Evolutionary conservation across 2,113 vertebrate genomes (phyloP), one percentile per base, ranked within the genome.

Genomic region (Myiopsitta monachus): DNA sequence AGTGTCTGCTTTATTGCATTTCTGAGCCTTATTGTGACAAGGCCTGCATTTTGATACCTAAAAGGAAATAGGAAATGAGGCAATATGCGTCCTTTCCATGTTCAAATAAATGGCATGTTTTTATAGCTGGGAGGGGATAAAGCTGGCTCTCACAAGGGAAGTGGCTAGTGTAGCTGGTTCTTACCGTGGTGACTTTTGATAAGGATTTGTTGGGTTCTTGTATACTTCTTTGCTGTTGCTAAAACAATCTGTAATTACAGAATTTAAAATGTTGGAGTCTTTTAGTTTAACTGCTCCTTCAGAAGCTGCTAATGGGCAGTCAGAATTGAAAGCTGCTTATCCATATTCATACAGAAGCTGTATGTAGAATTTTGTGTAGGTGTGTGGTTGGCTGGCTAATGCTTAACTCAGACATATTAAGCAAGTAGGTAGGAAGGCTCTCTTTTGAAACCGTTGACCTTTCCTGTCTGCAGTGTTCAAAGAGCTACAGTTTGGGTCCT

Each of bases 51-150:
- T 95, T 93, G 83, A 69, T 93, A 83, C 81, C 52, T 83, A 31
- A 88, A 80, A 80, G 94, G 90, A 96, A 96, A 88, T 91, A 80
- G 87, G 92, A 94, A 95, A 76, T 94, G 92, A 96, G 63, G 68
- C 80, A 93, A 77, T 91, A 55, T 70, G 84, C 19, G 81, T 77
- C 93, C 84, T 96, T 96, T 95, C 94, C 78, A 93, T 68, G 51
- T 94, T 93, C 69, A 95, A 87, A 89, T 93, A 95, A 91, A 91
- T 69, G 86, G 52, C 21, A 69, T 95, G 91, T 96, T 97, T 97
- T 96, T 89, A n/a, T 96, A 94, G 91, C 90, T 94, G 88, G 90
- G 92, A 89, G 87, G 87, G 84, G 61, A 75, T 88, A 78, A 92
- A 94, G 33, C 70, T 95, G 93, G 70, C 75, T 92, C 16, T 76